Conservation (phyloP, 2,113 vertebrate genomes). For the Caretta caretta region DNA sequence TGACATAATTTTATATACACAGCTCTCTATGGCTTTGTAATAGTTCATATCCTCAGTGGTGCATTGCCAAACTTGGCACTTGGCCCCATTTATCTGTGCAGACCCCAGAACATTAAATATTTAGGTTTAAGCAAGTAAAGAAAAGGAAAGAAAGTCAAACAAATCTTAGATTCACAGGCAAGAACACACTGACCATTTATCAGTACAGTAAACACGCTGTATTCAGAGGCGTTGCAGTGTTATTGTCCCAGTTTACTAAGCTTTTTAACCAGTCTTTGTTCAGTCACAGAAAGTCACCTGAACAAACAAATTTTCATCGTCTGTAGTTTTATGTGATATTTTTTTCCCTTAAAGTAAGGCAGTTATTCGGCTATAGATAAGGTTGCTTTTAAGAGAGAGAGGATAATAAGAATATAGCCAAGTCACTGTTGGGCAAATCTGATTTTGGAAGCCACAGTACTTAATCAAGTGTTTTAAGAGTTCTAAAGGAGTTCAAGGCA, state of each 20-base stretch:
- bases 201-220: constrained; percentile 9
- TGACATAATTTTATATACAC: neutral
- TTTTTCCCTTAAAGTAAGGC: neutral
- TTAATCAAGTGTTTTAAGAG: accelerated
- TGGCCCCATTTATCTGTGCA: constrained; percentile 29
- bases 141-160: constrained; percentile 67
- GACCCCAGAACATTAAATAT: constrained; percentile 70
- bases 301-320: constrained; percentile 27
- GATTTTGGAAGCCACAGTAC: neutral
- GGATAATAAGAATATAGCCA: neutral
- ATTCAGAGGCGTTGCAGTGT: neutral
- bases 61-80: constrained; percentile 38
- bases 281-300: constrained; percentile 6
- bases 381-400: neutral
- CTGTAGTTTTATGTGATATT: neutral
- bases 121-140: constrained; percentile 60
- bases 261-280: neutral
- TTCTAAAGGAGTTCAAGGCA: neutral
- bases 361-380: neutral
- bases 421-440: neutral
- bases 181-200: neutral
- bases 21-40: constrained; percentile 16
- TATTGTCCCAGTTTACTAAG: neutral
- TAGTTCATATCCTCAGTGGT: constrained; percentile 31
- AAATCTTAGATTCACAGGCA: constrained; percentile 42